Conservation (phyloP, 1,140 invertebrate genomes). For the Zaprionus inermis region DNA sequence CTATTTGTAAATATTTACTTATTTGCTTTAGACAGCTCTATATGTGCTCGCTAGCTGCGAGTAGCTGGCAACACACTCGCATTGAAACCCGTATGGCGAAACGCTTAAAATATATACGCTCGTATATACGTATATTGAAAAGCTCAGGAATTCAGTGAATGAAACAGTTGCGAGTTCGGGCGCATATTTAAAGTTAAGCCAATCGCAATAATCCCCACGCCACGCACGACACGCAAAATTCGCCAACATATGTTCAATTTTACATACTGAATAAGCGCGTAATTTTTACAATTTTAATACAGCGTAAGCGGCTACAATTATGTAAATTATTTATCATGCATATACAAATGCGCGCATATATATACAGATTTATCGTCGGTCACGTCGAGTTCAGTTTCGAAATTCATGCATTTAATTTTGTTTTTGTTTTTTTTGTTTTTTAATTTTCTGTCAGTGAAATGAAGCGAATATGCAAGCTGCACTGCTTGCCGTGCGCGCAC, state of each 20-base stretch:
- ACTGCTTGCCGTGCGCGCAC: too few species aligned
- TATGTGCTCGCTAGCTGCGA: background rate
- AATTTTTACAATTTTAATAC: conserved; percentile 4
- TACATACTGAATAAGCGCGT: background rate
- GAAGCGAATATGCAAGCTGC: too few species aligned
- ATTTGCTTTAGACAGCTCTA: conserved; percentile 1
- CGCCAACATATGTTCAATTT: background rate
- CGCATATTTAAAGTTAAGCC: background rate
- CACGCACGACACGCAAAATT: background rate
- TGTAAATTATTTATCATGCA: conserved; percentile 3
- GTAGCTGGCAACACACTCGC: background rate
- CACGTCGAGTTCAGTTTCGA: background rate
- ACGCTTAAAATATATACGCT: background rate
- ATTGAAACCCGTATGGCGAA: background rate
- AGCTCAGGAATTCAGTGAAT: background rate
- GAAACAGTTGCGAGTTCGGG: background rate
- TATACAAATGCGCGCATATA: background rate
- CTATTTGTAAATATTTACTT: background rate
- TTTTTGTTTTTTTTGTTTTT: background rate
- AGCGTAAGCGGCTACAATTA: background rate
- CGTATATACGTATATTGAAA: background rate
- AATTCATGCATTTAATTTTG: background rate
- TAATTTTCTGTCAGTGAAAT: too few species aligned
- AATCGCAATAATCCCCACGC: background rate
- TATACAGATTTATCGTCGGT: background rate